phyloP scores from a whole-genome alignment of 2,113 vertebrate species.

The Monopterus albus region DNA sequence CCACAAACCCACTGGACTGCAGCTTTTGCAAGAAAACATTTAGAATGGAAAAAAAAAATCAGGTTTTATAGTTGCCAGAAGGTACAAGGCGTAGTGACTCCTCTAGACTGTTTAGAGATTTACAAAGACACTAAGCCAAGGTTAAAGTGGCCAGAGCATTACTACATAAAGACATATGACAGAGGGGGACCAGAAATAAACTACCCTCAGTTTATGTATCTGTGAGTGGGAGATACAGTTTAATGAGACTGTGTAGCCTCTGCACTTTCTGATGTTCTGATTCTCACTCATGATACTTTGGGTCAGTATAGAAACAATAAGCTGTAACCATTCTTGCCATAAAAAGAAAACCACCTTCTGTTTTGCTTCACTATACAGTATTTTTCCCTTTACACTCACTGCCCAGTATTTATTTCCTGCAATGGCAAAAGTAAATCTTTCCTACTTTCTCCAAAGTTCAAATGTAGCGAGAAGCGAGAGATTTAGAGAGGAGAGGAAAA shows the following conservation, averaged over 20 bases:
- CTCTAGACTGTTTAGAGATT: conserved; percentile 22
- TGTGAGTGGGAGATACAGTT: conserved; percentile 2
- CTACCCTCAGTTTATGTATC: not conserved
- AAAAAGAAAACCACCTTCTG: not conserved
- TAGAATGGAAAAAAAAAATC: no score
- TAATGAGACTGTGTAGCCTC: not conserved
- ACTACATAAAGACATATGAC: conserved; percentile 29
- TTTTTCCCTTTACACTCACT: conserved; percentile 11
- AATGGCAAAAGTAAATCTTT: conserved; percentile 54
- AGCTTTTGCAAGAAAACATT: not conserved
- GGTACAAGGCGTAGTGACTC: not conserved
- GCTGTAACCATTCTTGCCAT: conserved; percentile 1
- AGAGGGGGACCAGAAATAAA: conserved; percentile 3
- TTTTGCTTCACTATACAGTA: not conserved
- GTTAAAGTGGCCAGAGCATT: no score
- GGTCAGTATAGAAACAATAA: conserved; percentile 19
- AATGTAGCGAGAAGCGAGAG: conserved; percentile 41
- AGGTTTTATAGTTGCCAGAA: conserved; percentile 23
- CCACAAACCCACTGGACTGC: not conserved
- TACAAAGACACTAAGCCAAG: conserved; percentile 32
- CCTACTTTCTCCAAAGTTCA: conserved; percentile 64
- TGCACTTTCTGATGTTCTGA: not conserved
- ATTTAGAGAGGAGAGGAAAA: conserved; percentile 37
- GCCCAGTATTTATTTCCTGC: conserved; percentile 23
- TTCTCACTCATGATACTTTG: not conserved